A percentile compares a stretch with the other conserved stretches of the same genome.
Evolutionary conservation across 2,797 vertebrate genomes (phyloP).

Genomic region (Phoebastria nigripes): DNA sequence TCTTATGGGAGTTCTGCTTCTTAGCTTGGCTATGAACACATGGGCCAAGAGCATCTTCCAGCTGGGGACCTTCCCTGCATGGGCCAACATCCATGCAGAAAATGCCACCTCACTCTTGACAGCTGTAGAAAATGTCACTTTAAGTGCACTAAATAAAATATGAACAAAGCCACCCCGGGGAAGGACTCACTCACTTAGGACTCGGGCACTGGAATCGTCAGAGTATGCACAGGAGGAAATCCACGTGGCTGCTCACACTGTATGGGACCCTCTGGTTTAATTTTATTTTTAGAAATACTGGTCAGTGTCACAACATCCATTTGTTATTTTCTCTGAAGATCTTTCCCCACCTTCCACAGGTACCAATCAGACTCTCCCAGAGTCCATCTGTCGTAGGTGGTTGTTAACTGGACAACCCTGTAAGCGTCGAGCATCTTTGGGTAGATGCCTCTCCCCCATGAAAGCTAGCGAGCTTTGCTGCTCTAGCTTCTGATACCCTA

Average conservation of each 20-base stretch:
- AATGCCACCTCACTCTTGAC: conserved; percentile 72
- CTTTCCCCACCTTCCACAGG: conserved; percentile 3
- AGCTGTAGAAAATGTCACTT: conserved; percentile 62
- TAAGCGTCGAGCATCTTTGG: neutral
- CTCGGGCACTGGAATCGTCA: conserved; percentile 49
- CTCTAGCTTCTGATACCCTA: conserved; percentile 44
- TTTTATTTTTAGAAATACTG: conserved; percentile 37
- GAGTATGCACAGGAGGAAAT: conserved; percentile 29
- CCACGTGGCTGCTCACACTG: neutral
- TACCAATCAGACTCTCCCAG: neutral
- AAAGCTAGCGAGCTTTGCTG: neutral
- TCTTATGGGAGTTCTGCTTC: conserved; percentile 87
- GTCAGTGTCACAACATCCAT: conserved; percentile 4
- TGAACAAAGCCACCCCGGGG: conserved; percentile 60
- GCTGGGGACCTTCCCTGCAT: conserved; percentile 85
- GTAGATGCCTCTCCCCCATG: neutral
- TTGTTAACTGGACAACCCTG: conserved; percentile 5
- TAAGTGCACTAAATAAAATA: conserved; percentile 71
- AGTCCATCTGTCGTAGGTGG: neutral
- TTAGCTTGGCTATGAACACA: conserved; percentile 92
- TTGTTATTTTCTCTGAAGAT: conserved; percentile 11
- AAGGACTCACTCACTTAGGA: conserved; percentile 46
- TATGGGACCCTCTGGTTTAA: conserved; percentile 21
- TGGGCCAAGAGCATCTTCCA: conserved; percentile 91
- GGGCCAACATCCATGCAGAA: conserved; percentile 77